Evolutionary conservation across 2,113 vertebrate genomes (phyloP).

Genomic region (Sturnira hondurensis): DNA sequence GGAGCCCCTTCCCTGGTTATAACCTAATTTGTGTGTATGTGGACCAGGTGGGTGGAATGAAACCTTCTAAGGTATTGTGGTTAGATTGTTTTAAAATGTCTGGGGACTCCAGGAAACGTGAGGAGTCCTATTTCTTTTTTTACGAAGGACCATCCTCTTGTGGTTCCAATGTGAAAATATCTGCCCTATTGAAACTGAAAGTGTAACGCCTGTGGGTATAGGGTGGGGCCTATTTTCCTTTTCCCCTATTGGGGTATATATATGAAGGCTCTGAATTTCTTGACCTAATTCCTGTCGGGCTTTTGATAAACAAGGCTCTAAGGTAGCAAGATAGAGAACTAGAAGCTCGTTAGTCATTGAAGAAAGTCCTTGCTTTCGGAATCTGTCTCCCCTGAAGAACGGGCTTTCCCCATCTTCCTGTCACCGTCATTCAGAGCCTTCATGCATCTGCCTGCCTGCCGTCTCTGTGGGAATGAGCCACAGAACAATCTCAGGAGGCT

Average conservation of each 20-base stretch:
- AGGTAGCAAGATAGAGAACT: not conserved
- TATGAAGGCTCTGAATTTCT: not conserved
- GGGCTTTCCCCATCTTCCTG: not conserved
- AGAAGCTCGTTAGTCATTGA: not conserved
- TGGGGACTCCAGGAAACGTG: not conserved
- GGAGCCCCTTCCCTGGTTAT: constrained; percentile 44
- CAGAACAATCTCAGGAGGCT: not conserved
- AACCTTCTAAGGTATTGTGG: constrained; percentile 11
- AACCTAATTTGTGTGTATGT: constrained; percentile 52
- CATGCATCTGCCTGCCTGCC: not conserved
- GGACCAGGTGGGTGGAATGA: constrained; percentile 45
- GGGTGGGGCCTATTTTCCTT: not conserved
- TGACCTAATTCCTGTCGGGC: not conserved
- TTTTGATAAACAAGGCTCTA: not conserved
- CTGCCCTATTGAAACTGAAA: constrained; percentile 34
- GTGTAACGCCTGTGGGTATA: fast-evolving
- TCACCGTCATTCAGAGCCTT: not conserved
- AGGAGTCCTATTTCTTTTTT: constrained; percentile 1
- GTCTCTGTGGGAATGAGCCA: not conserved
- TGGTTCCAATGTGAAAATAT: constrained; percentile 3
- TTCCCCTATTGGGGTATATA: not conserved
- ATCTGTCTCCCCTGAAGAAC: not conserved
- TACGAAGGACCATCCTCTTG: not conserved
- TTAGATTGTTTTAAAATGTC: constrained; percentile 37
- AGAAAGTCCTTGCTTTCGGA: not conserved